phyloP scores from a whole-genome alignment of 2,888 invertebrate genomes.

The Noctua janthe region DNA sequence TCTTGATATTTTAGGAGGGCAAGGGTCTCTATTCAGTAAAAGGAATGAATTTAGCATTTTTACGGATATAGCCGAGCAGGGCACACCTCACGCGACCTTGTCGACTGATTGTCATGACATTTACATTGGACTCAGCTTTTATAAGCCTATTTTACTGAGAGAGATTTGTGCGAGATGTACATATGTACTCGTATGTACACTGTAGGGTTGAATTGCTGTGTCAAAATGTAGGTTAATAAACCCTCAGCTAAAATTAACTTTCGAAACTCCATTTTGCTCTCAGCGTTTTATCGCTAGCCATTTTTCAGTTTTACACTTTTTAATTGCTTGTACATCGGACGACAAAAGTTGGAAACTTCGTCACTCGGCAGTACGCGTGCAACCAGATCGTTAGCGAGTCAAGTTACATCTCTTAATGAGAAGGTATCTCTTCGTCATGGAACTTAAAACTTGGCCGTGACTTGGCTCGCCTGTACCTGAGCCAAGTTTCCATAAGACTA shows the following conservation, averaged over 20 bases:
- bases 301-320: slow-evolving; percentile 33
- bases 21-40: slow-evolving; percentile 17
- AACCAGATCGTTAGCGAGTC: slow-evolving; percentile 23
- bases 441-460: slow-evolving; percentile 24
- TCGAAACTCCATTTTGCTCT: not conserved
- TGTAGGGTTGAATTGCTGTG: not conserved
- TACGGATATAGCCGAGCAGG: not conserved
- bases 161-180: not conserved
- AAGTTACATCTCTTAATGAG: slow-evolving; percentile 42
- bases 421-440: slow-evolving; percentile 24
- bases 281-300: not conserved
- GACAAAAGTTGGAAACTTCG: slow-evolving; percentile 9
- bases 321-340: slow-evolving; percentile 36
- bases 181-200: too few species aligned
- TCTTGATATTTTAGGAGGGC: not conserved
- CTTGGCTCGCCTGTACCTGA: slow-evolving; percentile 2
- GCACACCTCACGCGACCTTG: not conserved
- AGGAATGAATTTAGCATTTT: slow-evolving; percentile 30
- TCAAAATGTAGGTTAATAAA: not conserved
- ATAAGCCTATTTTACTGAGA: not conserved
- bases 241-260: slow-evolving; percentile 22
- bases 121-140: slow-evolving; percentile 3
- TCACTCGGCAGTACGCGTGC: slow-evolving; percentile 3
- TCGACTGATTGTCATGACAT: not conserved
- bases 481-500: slow-evolving; percentile 1